These are phyloP conservation scores for Melospiza melodia DNA, from an alignment of 2,113 vertebrate genomes.

Conservation along the genomic window DNA sequence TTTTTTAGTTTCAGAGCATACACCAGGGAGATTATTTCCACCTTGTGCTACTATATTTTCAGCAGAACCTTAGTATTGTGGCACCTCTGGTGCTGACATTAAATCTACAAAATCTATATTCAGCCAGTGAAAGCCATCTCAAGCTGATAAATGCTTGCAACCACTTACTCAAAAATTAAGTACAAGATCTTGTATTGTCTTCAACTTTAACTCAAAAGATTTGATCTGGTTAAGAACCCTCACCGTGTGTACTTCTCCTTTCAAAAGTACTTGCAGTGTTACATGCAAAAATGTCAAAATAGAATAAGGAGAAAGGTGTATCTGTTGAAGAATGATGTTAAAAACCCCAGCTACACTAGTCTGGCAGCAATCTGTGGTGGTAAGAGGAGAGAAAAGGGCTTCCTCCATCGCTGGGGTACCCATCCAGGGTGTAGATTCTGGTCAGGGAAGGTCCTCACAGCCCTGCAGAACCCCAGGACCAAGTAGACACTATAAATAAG, in stretches of 20 bases:
- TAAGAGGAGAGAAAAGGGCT: not conserved
- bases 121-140: not conserved
- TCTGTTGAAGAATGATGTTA: not conserved
- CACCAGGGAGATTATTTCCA: not conserved
- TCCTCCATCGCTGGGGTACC: not conserved
- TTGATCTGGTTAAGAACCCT: not conserved
- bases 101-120: not conserved
- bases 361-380: not conserved
- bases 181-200: not conserved
- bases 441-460: not conserved
- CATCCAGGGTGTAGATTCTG: not conserved
- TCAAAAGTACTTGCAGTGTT: not conserved
- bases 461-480: not conserved
- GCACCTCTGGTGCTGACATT: not conserved
- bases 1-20: not conserved
- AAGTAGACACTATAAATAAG: no score
- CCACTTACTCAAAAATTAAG: not conserved
- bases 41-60: not conserved
- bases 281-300: not conserved
- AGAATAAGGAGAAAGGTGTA: not conserved
- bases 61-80: not conserved
- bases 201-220: not conserved
- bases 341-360: not conserved
- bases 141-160: not conserved
- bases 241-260: not conserved